Conservation (phyloP, 2,888 invertebrate species). For the Meganola albula region DNA sequence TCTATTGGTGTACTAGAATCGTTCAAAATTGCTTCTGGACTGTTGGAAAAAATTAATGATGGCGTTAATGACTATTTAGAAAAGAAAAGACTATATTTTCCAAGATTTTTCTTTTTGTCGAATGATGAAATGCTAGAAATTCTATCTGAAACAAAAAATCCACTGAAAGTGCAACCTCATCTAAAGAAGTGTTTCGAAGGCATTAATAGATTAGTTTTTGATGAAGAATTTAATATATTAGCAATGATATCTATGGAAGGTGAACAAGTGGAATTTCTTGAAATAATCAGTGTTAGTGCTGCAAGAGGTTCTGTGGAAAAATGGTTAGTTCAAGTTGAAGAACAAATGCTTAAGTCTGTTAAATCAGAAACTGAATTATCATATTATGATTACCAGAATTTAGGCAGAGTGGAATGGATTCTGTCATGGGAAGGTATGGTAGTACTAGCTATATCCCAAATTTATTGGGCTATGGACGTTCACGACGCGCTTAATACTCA, state of each 20-base stretch:
- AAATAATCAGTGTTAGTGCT: conserved; percentile 81
- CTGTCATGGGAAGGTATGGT: conserved; percentile 90
- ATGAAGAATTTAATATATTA: conserved; percentile 82
- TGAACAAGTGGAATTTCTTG: conserved; percentile 82
- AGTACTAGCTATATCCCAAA: conserved; percentile 86
- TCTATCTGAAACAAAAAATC: conserved; percentile 92
- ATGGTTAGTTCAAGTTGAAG: conserved; percentile 90
- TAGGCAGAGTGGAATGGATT: conserved; percentile 83
- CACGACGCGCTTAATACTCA: conserved; percentile 81
- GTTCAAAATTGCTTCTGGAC: conserved; percentile 80
- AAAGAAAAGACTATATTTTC: conserved; percentile 89
- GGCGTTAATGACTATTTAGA: conserved; percentile 90
- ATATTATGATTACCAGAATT: conserved; percentile 79
- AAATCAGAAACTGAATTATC: conserved; percentile 82
- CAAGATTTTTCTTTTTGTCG: conserved; percentile 93
- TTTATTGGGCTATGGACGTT: conserved; percentile 90
- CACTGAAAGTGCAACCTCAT: conserved; percentile 89
- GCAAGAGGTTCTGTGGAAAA: conserved; percentile 90
- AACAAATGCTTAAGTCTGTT: conserved; percentile 86
- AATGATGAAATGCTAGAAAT: conserved; percentile 95
- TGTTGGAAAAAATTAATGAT: conserved; percentile 88
- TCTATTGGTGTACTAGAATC: conserved; percentile 82
- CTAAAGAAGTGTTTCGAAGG: conserved; percentile 93
- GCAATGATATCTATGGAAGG: conserved; percentile 87
- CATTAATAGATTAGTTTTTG: conserved; percentile 85